Percentiles rank a stretch among this genome's conserved stretches.
phyloP scores from a whole-genome alignment of 2,888 invertebrate species.

The Himalopsyche kuldschensis region DNA sequence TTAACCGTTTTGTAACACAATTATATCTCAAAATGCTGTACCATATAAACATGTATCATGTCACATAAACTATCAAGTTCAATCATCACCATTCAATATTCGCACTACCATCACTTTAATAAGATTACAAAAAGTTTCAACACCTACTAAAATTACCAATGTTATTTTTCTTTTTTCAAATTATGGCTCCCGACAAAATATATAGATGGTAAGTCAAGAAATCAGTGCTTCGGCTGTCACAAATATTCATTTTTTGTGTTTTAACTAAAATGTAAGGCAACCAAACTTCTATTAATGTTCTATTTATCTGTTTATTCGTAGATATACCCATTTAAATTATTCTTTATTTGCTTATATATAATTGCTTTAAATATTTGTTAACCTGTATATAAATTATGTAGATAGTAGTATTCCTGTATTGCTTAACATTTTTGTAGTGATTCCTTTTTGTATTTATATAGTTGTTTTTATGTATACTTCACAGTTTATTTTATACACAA shows the following conservation, averaged over 20 bases:
- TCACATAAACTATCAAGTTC: background rate
- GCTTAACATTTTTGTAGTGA: background rate
- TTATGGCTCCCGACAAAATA: conserved; percentile 10
- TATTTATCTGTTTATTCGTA: background rate
- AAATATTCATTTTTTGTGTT: conserved; percentile 3
- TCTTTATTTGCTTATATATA: background rate
- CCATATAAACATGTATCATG: too few relatives aligned
- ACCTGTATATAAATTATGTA: background rate
- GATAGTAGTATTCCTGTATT: background rate
- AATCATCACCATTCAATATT: background rate
- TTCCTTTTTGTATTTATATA: background rate
- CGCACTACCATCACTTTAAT: conserved; percentile 34
- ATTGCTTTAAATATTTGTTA: background rate
- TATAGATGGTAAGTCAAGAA: conserved; percentile 27
- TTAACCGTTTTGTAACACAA: too few relatives aligned
- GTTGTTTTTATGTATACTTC: too few relatives aligned
- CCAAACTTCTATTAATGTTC: background rate
- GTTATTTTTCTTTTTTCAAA: conserved; percentile 25
- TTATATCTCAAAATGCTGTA: too few relatives aligned
- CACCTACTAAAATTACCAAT: background rate
- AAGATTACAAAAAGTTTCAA: background rate
- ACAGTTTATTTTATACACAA: too few relatives aligned
- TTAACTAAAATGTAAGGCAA: conserved; percentile 1
- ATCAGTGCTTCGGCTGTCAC: background rate
- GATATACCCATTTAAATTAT: background rate